Evolutionary conservation across 2,113 vertebrate genomes (phyloP).

Genomic region (Hydrolagus affinis): DNA sequence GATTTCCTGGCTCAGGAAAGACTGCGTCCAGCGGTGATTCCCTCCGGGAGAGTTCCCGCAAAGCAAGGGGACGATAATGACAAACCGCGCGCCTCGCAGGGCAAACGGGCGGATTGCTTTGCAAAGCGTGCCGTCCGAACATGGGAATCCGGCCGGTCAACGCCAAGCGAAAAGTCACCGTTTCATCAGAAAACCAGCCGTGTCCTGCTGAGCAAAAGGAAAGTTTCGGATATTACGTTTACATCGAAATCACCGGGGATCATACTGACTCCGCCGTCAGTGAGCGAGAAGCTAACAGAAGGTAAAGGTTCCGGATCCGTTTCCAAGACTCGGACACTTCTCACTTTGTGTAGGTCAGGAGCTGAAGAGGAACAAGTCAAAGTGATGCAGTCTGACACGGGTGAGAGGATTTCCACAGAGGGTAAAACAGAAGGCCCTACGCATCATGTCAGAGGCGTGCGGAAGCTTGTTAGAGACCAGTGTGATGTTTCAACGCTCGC

Average conservation of each 20-base stretch:
- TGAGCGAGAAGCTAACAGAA: conserved; percentile 52
- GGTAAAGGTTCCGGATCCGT: conserved; percentile 34
- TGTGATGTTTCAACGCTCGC: conserved; percentile 63
- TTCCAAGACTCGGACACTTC: conserved; percentile 9
- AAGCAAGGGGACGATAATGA: neutral
- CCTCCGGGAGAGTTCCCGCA: neutral
- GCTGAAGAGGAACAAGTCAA: conserved; percentile 3
- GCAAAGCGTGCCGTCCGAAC: neutral
- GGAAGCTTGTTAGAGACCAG: conserved; percentile 76
- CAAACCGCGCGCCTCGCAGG: neutral
- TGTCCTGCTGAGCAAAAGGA: conserved; percentile 36
- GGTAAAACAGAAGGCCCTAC: conserved; percentile 48
- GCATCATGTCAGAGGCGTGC: conserved; percentile 74
- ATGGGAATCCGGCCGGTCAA: too few relatives aligned
- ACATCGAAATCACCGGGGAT: conserved; percentile 54
- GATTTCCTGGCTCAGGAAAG: neutral
- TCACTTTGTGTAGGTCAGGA: conserved; percentile 20
- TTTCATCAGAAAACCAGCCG: conserved; percentile 39
- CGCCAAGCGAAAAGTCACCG: conserved; percentile 33
- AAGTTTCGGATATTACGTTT: conserved; percentile 40
- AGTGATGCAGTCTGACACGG: conserved; percentile 37
- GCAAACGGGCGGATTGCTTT: neutral
- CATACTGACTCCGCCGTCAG: conserved; percentile 42
- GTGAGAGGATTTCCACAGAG: conserved; percentile 36
- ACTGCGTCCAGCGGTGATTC: neutral